These are phyloP conservation scores for Xenentodon cancila DNA, from an alignment of 2,797 vertebrate species.

Conservation along the genomic window DNA sequence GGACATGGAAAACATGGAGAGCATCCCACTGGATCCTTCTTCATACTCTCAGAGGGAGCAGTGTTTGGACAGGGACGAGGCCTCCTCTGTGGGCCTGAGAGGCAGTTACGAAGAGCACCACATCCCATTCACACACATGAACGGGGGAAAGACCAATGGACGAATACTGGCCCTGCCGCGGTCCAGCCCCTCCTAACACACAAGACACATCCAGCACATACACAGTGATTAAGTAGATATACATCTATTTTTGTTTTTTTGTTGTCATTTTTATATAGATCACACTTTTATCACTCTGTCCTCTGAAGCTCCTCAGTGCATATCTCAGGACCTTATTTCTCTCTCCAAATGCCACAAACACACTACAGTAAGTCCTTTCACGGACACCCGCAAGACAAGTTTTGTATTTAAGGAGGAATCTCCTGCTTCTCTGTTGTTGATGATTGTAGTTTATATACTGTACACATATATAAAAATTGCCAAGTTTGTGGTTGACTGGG, in stretches of 20 bases:
- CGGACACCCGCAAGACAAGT: constrained; percentile 59
- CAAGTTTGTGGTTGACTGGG: constrained; percentile 78
- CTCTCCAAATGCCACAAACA: constrained; percentile 75
- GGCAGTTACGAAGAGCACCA: constrained; percentile 93
- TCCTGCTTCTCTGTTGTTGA: constrained; percentile 62
- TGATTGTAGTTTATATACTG: constrained; percentile 72
- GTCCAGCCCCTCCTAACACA: constrained; percentile 91
- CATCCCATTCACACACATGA: constrained; percentile 96
- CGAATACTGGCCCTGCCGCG: constrained; percentile 90
- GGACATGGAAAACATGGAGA: constrained; percentile 99
- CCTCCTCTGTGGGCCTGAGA: constrained; percentile 86
- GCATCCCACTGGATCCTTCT: constrained; percentile 93
- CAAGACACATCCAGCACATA: constrained; percentile 31
- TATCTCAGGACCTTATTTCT: constrained; percentile 89
- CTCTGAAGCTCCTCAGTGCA: constrained; percentile 74
- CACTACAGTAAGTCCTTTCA: constrained; percentile 77
- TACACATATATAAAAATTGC: constrained; percentile 56
- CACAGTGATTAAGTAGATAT: constrained; percentile 57
- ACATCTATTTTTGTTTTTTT: constrained; percentile 73
- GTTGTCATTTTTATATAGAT: constrained; percentile 75
- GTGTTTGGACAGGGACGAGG: constrained; percentile 83
- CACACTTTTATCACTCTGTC: constrained; percentile 73
- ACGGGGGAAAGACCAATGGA: constrained; percentile 95
- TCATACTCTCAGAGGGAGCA: constrained; percentile 90
- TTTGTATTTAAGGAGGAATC: constrained; percentile 76